phyloP scores from a whole-genome alignment of 2,797 vertebrate species.

The Pipistrellus pygmaeus region DNA sequence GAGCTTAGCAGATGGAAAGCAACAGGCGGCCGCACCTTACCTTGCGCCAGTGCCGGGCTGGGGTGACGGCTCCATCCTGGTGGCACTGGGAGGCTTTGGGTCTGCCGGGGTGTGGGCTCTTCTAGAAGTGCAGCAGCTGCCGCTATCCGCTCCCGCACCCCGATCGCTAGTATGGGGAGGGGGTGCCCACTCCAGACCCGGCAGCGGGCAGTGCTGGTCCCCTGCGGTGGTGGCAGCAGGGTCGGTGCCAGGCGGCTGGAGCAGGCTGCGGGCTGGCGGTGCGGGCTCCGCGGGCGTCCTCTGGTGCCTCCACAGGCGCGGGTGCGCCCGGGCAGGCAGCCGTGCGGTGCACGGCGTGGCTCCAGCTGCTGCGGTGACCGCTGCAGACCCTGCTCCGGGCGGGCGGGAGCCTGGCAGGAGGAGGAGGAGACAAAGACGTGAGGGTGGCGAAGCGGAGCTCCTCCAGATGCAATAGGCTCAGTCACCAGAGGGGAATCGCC shows the following conservation, averaged over 20 bases:
- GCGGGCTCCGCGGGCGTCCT: constrained; percentile 59
- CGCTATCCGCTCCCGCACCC: constrained; percentile 21
- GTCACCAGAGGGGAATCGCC: constrained; percentile 63
- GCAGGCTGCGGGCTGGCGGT: constrained; percentile 65
- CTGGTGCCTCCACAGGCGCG: background rate
- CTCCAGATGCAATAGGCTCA: constrained; percentile 23
- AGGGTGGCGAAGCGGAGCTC: constrained; percentile 55
- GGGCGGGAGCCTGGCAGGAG: constrained; percentile 20
- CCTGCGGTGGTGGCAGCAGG: constrained; percentile 36
- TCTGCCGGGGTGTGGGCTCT: constrained; percentile 21
- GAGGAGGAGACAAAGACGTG: constrained; percentile 72
- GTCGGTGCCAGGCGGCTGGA: constrained; percentile 25
- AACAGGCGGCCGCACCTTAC: constrained; percentile 84
- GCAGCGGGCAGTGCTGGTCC: background rate
- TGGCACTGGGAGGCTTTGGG: constrained; percentile 65
- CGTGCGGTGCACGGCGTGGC: constrained; percentile 35
- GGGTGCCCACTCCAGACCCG: background rate
- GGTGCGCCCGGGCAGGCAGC: constrained; percentile 59
- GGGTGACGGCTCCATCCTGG: constrained; percentile 77
- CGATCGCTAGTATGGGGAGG: background rate
- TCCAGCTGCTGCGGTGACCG: constrained; percentile 61
- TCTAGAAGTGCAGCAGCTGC: constrained; percentile 56
- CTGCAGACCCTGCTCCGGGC: constrained; percentile 74
- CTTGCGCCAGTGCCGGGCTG: constrained; percentile 74
- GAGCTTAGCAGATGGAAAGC: constrained; percentile 75